Evolutionary conservation across 2,888 invertebrate genomes (phyloP), one percentile per base, ranked within the genome.

Genomic region (Salpingus planirostris): DNA sequence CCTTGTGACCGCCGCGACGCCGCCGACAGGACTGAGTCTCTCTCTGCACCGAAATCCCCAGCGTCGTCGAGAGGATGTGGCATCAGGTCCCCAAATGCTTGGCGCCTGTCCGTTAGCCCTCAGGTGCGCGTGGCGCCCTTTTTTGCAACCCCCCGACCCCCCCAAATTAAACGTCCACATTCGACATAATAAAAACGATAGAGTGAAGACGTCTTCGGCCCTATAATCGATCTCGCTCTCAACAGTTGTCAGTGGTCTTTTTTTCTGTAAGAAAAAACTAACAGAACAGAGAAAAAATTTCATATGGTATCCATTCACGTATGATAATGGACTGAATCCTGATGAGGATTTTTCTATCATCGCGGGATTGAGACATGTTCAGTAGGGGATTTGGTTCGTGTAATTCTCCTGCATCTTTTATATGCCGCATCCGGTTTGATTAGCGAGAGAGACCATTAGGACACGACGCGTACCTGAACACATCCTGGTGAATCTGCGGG

Each of bases 21-120:
- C 59, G 42, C 50, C 47, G 57, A 62, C 61, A 65, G 59, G 53
- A 70, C 63, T 61, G 59, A 54, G 61, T 34, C n/a, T n/a, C n/a
- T n/a, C n/a, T n/a, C n/a, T n/a, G n/a, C n/a, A n/a, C n/a, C n/a
- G n/a, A n/a, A n/a, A n/a, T n/a, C n/a, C n/a, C n/a, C n/a, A n/a
- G n/a, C n/a, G n/a, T n/a, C n/a, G n/a, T n/a, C n/a, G n/a, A n/a
- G n/a, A n/a, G n/a, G n/a, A n/a, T n/a, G n/a, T n/a, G 42, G 44
- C 42, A 42, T 41, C 40, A 47, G 43, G 47, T 48, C 48, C 49
- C 50, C 33, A 27, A 36, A 38, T 38, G 18, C 18, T 36, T 43
- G 50, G 56, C 58, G 58, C 58, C 54, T 58, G 58, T 52, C 59
- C 57, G 50, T 57, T 58, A 44, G 46, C 52, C 54, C 51, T 52